These are phyloP conservation scores for Nephila pilipes DNA, from an alignment of 1,140 invertebrate species.

Conservation along the genomic window DNA sequence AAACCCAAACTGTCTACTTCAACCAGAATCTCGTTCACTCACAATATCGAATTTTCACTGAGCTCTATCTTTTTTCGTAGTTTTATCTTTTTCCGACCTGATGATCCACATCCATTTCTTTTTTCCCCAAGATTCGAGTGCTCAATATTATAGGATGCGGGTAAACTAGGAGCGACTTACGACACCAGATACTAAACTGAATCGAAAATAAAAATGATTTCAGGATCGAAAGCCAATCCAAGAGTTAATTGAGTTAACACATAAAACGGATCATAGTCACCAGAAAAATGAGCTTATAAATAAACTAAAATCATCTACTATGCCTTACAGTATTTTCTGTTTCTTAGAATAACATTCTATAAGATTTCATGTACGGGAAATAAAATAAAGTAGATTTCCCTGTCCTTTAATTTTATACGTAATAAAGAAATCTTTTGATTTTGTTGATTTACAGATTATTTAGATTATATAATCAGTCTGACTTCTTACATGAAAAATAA, in stretches of 20 bases:
- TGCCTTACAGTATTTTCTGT: not conserved
- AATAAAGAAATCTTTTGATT: no score
- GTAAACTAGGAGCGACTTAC: not conserved
- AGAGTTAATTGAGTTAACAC: constrained; percentile 27
- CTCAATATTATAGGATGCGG: constrained; percentile 34
- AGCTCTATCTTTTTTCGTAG: constrained; percentile 1
- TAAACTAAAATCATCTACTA: no score
- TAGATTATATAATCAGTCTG: no score
- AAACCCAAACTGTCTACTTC: constrained; percentile 45
- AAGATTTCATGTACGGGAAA: not conserved
- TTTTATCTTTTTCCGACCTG: constrained; percentile 20
- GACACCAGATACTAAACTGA: constrained; percentile 3
- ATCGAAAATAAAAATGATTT: constrained; percentile 32
- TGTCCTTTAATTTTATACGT: no score
- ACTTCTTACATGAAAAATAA: no score
- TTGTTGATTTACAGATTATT: no score
- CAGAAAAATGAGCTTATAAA: no score
- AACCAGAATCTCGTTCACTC: constrained; percentile 41
- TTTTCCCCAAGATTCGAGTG: not conserved
- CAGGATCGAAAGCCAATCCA: constrained; percentile 15
- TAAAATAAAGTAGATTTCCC: not conserved
- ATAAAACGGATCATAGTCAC: constrained; percentile 27
- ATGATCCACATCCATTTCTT: constrained; percentile 11
- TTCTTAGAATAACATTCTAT: not conserved
- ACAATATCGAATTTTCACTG: constrained; percentile 38